A percentile compares a stretch with the other conserved stretches of the same genome.
phyloP scores from a whole-genome alignment of 2,113 vertebrate species.

The Ovis aries region DNA sequence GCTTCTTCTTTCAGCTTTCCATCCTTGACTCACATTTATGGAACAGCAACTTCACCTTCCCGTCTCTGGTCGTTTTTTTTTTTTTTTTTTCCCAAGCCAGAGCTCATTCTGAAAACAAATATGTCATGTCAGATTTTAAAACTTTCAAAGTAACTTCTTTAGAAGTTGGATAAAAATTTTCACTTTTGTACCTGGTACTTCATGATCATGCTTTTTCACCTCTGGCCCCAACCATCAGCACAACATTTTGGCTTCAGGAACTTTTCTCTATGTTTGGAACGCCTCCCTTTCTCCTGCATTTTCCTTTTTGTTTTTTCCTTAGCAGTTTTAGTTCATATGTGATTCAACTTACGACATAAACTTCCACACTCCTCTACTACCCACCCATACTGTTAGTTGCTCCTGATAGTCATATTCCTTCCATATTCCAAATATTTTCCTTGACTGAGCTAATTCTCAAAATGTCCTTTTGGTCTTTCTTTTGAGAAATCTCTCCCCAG shows the following conservation, averaged over 20 bases:
- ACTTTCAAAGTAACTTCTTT: neutral
- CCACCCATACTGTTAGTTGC: neutral
- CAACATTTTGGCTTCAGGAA: neutral
- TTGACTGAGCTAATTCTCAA: neutral
- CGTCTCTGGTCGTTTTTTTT: neutral
- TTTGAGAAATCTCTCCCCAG: neutral
- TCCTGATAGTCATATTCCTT: neutral
- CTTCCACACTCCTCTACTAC: neutral
- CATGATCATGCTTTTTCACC: neutral
- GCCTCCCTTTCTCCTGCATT: neutral
- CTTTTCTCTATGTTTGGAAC: neutral
- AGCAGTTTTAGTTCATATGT: neutral
- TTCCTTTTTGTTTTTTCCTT: neutral
- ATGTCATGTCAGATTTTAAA: neutral
- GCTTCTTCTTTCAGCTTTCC: neutral
- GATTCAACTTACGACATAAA: neutral
- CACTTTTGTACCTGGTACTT: neutral
- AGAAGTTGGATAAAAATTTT: neutral
- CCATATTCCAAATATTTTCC: neutral
- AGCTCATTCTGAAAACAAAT: neutral
- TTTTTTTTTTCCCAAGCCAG: neutral
- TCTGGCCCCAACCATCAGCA: neutral
- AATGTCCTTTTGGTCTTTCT: neutral
- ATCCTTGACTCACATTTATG: neutral
- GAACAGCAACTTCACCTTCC: neutral